These are phyloP conservation scores for Rhynchonema sp. DNA, from an alignment of 2,888 invertebrate species.

Conservation along the genomic window DNA sequence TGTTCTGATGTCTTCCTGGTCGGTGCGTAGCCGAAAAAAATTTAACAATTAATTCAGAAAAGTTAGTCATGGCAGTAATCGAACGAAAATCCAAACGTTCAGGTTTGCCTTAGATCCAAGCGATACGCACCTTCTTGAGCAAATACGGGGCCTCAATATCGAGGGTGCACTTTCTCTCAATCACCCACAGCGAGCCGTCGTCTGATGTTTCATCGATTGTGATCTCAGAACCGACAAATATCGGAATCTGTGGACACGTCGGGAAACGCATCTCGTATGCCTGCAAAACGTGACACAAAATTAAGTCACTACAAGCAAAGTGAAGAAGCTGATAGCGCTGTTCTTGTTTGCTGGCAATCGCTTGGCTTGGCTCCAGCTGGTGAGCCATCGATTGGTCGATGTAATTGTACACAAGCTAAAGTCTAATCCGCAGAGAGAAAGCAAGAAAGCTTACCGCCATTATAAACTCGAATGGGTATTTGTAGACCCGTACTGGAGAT, in stretches of 20 bases:
- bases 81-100: no score
- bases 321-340: no score
- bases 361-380: no score
- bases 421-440: neutral
- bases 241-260: conserved; percentile 76
- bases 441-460: conserved; percentile 52
- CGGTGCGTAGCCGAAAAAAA: no score
- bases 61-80: no score
- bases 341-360: no score
- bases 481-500: conserved; percentile 80
- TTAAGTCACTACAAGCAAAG: no score
- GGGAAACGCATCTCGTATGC: conserved; percentile 85
- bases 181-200: conserved; percentile 55
- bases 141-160: conserved; percentile 83
- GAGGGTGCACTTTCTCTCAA: conserved; percentile 64
- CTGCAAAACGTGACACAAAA: conserved; percentile 43
- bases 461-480: conserved; percentile 78
- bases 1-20: no score
- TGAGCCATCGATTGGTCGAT: no score
- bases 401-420: no score
- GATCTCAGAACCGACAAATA: conserved; percentile 68
- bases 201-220: conserved; percentile 53
- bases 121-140: conserved; percentile 58
- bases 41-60: no score
- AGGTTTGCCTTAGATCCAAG: no score